These are phyloP conservation scores for Prochilodus magdalenae DNA, from an alignment of 2,113 vertebrate genomes.

Conservation along the genomic window DNA sequence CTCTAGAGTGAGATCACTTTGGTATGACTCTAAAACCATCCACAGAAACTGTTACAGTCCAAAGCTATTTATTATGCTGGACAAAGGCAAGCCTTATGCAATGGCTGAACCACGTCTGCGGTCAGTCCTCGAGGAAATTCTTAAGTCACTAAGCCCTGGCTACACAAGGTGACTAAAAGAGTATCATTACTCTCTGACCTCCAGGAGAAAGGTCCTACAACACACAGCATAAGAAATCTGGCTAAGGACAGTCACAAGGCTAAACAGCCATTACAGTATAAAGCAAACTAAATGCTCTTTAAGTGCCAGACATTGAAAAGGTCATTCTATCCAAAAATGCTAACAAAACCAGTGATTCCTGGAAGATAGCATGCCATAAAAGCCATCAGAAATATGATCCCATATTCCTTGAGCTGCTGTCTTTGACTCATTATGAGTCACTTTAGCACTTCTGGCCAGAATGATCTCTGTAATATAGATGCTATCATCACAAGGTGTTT, in stretches of 20 bases:
- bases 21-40: no score
- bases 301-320: background rate
- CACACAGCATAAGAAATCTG: constrained; percentile 11
- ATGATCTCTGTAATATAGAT: background rate
- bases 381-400: background rate
- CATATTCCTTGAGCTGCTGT: background rate
- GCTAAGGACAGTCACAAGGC: background rate
- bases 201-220: constrained; percentile 35
- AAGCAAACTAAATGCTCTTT: background rate
- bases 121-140: background rate
- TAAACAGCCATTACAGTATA: background rate
- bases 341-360: background rate
- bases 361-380: background rate
- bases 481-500: constrained; percentile 10
- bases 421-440: background rate
- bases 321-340: background rate
- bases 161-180: background rate
- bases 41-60: background rate
- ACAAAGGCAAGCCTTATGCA: background rate
- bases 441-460: background rate
- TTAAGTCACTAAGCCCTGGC: background rate
- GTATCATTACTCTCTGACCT: background rate
- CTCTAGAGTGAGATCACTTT: no score
- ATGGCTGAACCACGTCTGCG: background rate
- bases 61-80: background rate